Conservation (phyloP, 2,113 vertebrate genomes). For the Eudyptes chrysolophus region DNA sequence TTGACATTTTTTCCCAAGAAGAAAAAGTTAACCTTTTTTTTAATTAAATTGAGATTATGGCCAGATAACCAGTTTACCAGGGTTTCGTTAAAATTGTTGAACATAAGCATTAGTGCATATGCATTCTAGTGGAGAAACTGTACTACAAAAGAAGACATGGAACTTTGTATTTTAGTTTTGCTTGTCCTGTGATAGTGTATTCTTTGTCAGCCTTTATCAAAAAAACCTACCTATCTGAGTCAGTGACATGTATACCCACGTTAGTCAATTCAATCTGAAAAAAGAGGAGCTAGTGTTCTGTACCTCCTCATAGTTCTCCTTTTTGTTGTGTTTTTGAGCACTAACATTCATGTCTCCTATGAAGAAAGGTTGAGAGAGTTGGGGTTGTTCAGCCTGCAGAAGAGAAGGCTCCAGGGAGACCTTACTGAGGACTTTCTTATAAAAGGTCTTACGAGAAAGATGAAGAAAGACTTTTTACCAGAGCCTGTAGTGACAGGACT, state of each 20-base stretch:
- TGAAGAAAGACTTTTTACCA: background rate
- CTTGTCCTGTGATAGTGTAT: background rate
- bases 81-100: background rate
- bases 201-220: background rate
- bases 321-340: background rate
- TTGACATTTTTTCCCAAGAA: background rate
- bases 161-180: background rate
- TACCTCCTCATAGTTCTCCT: background rate
- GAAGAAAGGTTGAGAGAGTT: background rate
- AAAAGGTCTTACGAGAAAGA: background rate
- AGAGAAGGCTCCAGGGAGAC: background rate
- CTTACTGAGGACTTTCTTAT: too few species aligned
- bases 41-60: background rate
- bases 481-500: background rate
- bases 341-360: background rate
- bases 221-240: background rate
- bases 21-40: background rate
- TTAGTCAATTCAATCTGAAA: background rate
- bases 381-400: background rate
- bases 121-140: background rate
- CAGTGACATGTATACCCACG: too few species aligned
- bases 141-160: background rate
- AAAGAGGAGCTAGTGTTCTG: background rate
- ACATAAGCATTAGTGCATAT: background rate
- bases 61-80: background rate